Evolutionary conservation across 1,140 invertebrate genomes (phyloP), one percentile per base, ranked within the genome.

Genomic region (Hycleus phaleratus): DNA sequence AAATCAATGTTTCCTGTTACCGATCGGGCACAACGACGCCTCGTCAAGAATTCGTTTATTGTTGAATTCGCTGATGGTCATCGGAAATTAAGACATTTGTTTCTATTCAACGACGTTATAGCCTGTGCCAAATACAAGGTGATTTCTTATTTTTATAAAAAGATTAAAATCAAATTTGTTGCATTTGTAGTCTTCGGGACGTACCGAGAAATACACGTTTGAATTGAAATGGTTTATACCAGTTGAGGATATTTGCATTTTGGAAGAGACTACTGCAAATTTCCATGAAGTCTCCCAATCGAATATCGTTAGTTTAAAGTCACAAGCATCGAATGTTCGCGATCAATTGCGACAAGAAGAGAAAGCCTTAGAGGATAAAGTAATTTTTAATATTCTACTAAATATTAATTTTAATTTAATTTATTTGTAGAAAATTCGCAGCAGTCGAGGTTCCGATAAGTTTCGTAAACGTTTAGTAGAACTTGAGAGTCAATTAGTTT

Each of bases 121-220:
- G 90, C 94, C 18, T 96, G 93, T 78, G 93, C 94, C 48, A 97
- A 96, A 78, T 93, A 93, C 70, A 95, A 93, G 81, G 87, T 83
- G 63, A 60, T 32, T 32, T 32, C 32, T 32, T 32, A 32, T 32
- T 32, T 18, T 18, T 18, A 18, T 18, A 32, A 32, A 32, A 32
- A 32, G 32, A 32, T 7, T 32, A 5, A 32, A 32, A 7, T 32
- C 8, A 0, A 11, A 2, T 26, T 44, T 56, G 11, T 47, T 56
- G 32, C 1, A n/a, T 60, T 65, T 43, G 64, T 72, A 86, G 84
- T 82, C 88, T 1, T 82, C 87, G 32, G 87, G 87, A 0, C 79
- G 87, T 32, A 72, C 63, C 54, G 90, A 93, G 72, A 93, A 92
- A 73, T 91, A 91, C 68, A 91, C 90, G 1, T 94, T 93, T 72